Percentiles rank a stretch among this genome's conserved stretches.
phyloP scores from a whole-genome alignment of 2,888 invertebrate species.

The Lepidocyrtinus sp. region DNA sequence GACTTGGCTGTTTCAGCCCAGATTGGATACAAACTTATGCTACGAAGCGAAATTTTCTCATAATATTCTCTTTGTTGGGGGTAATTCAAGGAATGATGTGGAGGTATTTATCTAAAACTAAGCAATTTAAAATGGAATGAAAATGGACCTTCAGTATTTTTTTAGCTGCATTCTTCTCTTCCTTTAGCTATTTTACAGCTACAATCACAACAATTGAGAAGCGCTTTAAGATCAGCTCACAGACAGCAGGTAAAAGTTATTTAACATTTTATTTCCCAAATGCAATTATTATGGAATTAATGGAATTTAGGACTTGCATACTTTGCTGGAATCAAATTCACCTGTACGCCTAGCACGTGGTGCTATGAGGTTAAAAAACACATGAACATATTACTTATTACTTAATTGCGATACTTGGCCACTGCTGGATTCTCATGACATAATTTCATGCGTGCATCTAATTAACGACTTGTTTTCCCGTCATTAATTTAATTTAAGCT shows the following conservation, averaged over 20 bases:
- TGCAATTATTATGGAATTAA: neutral
- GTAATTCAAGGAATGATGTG: constrained; percentile 80
- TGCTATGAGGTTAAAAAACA: too few species aligned
- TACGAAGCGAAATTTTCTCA: constrained; percentile 77
- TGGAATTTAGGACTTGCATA: too few species aligned
- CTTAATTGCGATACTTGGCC: too few species aligned
- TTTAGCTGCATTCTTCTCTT: neutral
- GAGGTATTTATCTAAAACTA: too few species aligned
- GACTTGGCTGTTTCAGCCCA: constrained; percentile 56
- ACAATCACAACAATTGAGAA: constrained; percentile 83
- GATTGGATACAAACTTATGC: constrained; percentile 72
- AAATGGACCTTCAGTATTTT: neutral
- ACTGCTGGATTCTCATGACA: too few species aligned
- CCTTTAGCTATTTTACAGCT: constrained; percentile 81
- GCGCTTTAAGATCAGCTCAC: constrained; percentile 81
- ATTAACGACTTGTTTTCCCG: too few species aligned
- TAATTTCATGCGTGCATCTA: too few species aligned
- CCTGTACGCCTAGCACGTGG: too few species aligned
- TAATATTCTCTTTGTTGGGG: constrained; percentile 80
- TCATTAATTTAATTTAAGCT: too few species aligned
- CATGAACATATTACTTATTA: too few species aligned
- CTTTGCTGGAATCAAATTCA: too few species aligned
- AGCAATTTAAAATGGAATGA: constrained; percentile 76
- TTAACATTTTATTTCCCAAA: neutral
- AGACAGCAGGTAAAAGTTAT: constrained; percentile 79